phyloP scores from a whole-genome alignment of 2,797 vertebrate genomes.

The Paratrypauchen microcephalus region DNA sequence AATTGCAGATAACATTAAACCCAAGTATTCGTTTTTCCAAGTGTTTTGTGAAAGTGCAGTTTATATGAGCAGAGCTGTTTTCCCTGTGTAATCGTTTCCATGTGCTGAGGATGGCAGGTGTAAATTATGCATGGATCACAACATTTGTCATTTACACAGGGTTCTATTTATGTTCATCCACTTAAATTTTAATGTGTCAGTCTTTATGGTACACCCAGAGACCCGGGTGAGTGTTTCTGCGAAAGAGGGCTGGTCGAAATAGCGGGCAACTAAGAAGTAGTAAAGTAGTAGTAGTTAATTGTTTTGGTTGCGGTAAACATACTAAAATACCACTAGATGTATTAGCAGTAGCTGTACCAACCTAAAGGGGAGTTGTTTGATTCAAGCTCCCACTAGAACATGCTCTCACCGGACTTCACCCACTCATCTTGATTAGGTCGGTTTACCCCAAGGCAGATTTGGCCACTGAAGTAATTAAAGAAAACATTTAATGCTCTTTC shows the following conservation, averaged over 20 bases:
- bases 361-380: neutral
- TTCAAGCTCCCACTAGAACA: neutral
- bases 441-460: neutral
- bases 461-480: neutral
- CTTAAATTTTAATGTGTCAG: slow-evolving; percentile 6
- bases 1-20: neutral
- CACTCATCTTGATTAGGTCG: too few species aligned
- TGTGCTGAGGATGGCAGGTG: neutral
- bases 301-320: too few species aligned
- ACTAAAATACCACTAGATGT: too few species aligned
- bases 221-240: neutral
- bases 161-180: slow-evolving; percentile 4
- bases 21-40: neutral
- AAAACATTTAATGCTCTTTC: too few species aligned
- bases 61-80: neutral
- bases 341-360: neutral
- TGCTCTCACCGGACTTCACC: neutral
- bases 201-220: neutral
- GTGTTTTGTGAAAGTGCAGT: neutral
- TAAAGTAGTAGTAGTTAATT: too few species aligned
- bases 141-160: slow-evolving; percentile 7
- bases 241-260: neutral
- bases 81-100: neutral
- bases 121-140: slow-evolving; percentile 4
- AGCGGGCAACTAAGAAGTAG: too few species aligned